Evolutionary conservation across 2,113 vertebrate genomes (phyloP).

Genomic region (Zeus faber): DNA sequence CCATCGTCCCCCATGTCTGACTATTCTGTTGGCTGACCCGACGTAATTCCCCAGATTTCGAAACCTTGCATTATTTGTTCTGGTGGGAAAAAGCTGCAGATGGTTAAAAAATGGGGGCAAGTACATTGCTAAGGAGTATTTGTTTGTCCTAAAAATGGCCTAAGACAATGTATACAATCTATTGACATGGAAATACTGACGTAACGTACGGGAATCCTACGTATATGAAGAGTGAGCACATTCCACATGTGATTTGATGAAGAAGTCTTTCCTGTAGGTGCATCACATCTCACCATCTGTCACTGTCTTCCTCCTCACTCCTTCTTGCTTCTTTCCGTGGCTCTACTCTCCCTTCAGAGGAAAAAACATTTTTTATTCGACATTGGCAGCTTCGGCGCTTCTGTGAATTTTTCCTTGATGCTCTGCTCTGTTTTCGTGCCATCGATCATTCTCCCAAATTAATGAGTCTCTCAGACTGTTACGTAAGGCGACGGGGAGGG

Average conservation of each 20-base stretch:
- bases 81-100: too few species aligned
- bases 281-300: conserved; percentile 24
- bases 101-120: too few species aligned
- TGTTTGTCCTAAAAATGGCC: too few species aligned
- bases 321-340: conserved; percentile 27
- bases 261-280: conserved; percentile 8
- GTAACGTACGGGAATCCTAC: too few species aligned
- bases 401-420: conserved; percentile 35
- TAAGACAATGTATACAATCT: too few species aligned
- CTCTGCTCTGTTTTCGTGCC: conserved; percentile 14
- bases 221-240: too few species aligned
- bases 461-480: conserved; percentile 29
- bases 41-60: too few species aligned
- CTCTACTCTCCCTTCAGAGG: conserved; percentile 30
- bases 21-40: too few species aligned
- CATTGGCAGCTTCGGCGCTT: conserved; percentile 14
- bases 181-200: background rate
- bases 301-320: conserved; percentile 8
- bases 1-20: too few species aligned
- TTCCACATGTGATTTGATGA: conserved; percentile 7
- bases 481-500: conserved; percentile 7
- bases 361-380: conserved; percentile 21
- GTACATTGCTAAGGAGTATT: too few species aligned
- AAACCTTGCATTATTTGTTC: too few species aligned
- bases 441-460: conserved; percentile 20